Conservation (phyloP, 2,888 invertebrate genomes). For the Phlogophora meticulosa region DNA sequence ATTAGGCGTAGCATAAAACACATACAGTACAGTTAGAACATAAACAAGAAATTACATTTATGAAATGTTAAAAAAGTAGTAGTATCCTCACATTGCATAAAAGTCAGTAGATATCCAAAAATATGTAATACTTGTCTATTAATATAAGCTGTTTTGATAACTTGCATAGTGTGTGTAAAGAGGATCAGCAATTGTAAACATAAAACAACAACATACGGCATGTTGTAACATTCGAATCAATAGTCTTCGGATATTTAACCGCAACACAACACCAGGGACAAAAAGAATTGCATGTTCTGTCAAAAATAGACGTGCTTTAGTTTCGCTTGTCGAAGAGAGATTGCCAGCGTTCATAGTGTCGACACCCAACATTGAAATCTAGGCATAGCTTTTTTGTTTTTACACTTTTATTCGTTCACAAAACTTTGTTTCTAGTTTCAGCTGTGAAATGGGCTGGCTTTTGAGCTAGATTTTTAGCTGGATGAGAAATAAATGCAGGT, state of each 20-base stretch:
- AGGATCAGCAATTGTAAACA: too few species aligned
- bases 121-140: too few species aligned
- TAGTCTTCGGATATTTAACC: not conserved
- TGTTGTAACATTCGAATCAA: not conserved
- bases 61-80: too few species aligned
- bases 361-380: slow-evolving; percentile 51
- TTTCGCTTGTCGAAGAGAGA: slow-evolving; percentile 26
- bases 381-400: slow-evolving; percentile 34
- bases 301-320: slow-evolving; percentile 40
- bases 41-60: too few species aligned
- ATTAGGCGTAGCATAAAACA: too few species aligned
- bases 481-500: not conserved
- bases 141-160: too few species aligned
- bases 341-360: slow-evolving; percentile 48
- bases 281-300: slow-evolving; percentile 22
- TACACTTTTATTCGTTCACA: slow-evolving; percentile 30
- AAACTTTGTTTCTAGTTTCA: slow-evolving; percentile 41
- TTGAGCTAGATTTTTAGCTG: slow-evolving; percentile 21
- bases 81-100: too few species aligned
- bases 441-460: slow-evolving; percentile 18
- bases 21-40: too few species aligned
- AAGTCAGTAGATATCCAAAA: too few species aligned
- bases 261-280: not conserved
- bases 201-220: too few species aligned
- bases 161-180: too few species aligned